Percentiles rank a stretch among this genome's conserved stretches.
These are phyloP conservation scores for Aporophyla lueneburgensis DNA, from an alignment of 2,888 invertebrate genomes.

Conservation along the genomic window DNA sequence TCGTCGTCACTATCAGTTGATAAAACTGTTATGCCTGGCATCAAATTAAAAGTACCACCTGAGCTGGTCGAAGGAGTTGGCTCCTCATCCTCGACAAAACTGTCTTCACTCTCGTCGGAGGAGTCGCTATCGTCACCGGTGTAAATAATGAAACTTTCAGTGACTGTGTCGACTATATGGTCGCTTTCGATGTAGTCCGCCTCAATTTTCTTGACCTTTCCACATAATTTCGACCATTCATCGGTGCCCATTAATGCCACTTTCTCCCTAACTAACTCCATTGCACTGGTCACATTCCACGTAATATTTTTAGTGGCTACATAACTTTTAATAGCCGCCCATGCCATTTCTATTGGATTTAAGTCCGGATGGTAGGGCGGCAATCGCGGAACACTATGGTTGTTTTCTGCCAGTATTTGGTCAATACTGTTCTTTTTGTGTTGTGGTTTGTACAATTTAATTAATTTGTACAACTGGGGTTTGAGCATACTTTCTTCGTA, in stretches of 20 bases:
- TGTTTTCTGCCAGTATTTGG: neutral
- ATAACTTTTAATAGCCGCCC: neutral
- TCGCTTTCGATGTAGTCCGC: neutral
- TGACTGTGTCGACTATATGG: neutral
- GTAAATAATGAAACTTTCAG: neutral
- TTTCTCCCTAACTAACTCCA: conserved; percentile 1
- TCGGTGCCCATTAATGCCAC: neutral
- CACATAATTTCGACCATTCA: neutral
- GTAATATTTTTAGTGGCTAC: neutral
- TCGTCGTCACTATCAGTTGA: neutral
- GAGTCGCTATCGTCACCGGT: neutral
- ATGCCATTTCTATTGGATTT: conserved; percentile 4
- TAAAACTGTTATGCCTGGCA: neutral
- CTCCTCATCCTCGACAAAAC: neutral
- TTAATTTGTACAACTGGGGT: neutral
- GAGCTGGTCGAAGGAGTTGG: conserved; percentile 4
- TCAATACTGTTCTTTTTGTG: neutral
- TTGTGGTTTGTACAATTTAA: neutral
- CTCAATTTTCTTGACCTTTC: neutral
- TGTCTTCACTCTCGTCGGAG: neutral
- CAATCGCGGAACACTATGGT: neutral
- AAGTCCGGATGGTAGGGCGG: neutral
- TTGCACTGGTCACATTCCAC: neutral
- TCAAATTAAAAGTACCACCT: neutral
- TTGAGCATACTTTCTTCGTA: neutral